Evolutionary conservation across 2,113 vertebrate genomes (phyloP).

Genomic region (Eulacestoma nigropectus): DNA sequence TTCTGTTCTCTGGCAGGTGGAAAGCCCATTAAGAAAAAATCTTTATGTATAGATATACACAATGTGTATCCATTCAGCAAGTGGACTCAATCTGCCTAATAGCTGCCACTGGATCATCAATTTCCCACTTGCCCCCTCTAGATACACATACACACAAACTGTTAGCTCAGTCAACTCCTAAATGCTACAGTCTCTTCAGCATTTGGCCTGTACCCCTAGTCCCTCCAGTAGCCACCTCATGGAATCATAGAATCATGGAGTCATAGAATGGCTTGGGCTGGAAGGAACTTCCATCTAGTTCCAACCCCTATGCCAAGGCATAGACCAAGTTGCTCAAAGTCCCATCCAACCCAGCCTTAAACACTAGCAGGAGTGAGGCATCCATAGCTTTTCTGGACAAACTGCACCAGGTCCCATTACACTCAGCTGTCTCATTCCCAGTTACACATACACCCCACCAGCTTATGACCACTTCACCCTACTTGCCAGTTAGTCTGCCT

Average conservation of each 20-base stretch:
- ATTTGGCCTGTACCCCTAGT: neutral
- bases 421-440: neutral
- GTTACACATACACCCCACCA: neutral
- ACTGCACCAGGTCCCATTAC: neutral
- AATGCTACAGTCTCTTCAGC: neutral
- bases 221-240: neutral
- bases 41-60: no score
- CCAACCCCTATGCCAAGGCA: neutral
- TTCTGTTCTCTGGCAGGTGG: neutral
- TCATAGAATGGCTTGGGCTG: neutral
- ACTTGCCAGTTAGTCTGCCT: neutral
- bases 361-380: neutral
- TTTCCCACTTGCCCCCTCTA: neutral
- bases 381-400: neutral
- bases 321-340: neutral
- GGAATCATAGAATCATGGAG: neutral
- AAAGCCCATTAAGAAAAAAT: neutral
- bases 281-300: neutral
- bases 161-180: fast-evolving
- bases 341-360: no score
- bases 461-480: neutral
- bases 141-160: neutral
- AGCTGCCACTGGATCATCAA: neutral
- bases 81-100: neutral
- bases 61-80: neutral